Base-by-base conservation (phyloP, 2,797 vertebrate species). In the Melanotaenia parkinsoni region DNA sequence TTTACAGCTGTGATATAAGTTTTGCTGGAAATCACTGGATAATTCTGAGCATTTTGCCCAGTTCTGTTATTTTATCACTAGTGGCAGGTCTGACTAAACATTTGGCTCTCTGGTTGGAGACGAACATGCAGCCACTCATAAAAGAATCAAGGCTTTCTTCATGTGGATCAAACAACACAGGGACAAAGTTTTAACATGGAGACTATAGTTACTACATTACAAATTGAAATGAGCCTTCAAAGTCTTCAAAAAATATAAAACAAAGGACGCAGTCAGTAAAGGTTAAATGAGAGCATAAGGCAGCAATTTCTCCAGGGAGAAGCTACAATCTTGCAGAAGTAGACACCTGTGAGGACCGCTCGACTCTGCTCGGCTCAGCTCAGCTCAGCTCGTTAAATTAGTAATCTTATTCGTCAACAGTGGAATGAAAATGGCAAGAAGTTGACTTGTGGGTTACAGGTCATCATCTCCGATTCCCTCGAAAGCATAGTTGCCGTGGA, bases 401-500 rank as follows among this genome's bases (percentile, higher is more conserved):
- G 86, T 84, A 57, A 67, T 83, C 82, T 77, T 79, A 53, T 22
- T 53, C 9, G 72, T 72, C 76, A 76, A 77, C 81, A 66, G 87
- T 77, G 81, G 82, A 82, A 81, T 79, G 85, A 78, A 76, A 61
- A 81, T 33, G 50, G 50, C 64, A 33, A 58, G 38, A 2, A 26
- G 53, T 60, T 2, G 18, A 14, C 13, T 22, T 0, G 35, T n/a
- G 40, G 56, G 47, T 95, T 96, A 99, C 94, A 99, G 95, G 89
- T 99, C 98, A 51, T 99, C 98, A 0, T 99, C 98, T 0, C 98
- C 98, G 14, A 99, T 99, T 91, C 98, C 98, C 92, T 99, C 98
- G 1, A 99, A 99, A 88, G 98, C 98, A 0, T 98, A 99, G 93
- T 99, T 99, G 92, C 98, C 98, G 0, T 99, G 97, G 93, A 98